Base-by-base conservation (phyloP, 2,888 invertebrate species). In the Tanytarsus gracilentus region DNA sequence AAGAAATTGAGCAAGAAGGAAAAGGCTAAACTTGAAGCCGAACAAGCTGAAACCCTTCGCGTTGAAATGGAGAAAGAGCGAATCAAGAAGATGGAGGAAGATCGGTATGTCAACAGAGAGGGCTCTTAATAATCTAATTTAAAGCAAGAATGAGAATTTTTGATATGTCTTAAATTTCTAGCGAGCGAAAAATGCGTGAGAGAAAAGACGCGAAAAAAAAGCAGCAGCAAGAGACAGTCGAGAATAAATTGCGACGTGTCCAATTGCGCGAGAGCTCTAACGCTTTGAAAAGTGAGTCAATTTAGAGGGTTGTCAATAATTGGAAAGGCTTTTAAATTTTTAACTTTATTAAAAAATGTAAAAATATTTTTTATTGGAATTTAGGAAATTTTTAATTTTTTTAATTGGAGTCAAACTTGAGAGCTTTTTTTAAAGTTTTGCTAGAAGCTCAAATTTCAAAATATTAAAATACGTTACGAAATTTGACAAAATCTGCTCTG, bases 1-100 rank as follows among this genome's bases (percentile, higher is more conserved):
- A 53, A 76, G 67, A 76, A 76, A 65, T 66, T 76, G 4, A 70
- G 73, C 2, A 76, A 76, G 65, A 75, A 74, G 65, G 74, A 75
- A 62, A 72, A 71, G 66, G 72, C 71, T 0, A 69, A 71, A 5
- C 63, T 74, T 4, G 75, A 75, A 65, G 72, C 72, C 21, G 74
- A 75, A 63, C 72, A 71, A 62, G 73, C 72, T 6, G 76, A 76
- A 63, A 62, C 74, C 52, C 62, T 72, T 26, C 70, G 75, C 58
- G 70, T 74, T 49, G 75, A 75, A 68, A 69, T 71, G 71, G 75
- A 75, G 64, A 71, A 69, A 61, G 74, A 75, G 48, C 59, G 62
- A 56, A 44, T 61, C 16, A 51, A 61, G 16, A 61, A 51, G 21
- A 18, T 61, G 23, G 51, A 61, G 27, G 61, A 58, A 27, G 58